Conservation (phyloP, 2,888 invertebrate genomes). For the Ischnura elegans region DNA sequence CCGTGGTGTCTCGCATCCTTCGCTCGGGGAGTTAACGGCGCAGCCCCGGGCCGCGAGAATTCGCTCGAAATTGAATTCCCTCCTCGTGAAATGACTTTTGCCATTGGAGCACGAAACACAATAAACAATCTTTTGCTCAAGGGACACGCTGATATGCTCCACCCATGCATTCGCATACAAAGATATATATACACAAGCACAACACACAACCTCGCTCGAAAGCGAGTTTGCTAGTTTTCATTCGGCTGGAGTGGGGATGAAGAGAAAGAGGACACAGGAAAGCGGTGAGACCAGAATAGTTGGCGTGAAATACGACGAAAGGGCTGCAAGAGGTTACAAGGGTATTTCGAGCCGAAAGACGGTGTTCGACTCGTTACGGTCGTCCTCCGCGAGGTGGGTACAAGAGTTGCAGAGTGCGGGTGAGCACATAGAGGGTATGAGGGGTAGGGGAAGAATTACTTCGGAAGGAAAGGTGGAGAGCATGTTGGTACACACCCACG, state of each 20-base stretch:
- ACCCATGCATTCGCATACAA: background rate
- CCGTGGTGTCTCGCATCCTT: background rate
- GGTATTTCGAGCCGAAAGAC: slow-evolving; percentile 8
- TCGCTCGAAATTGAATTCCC: background rate
- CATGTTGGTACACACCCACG: too few species aligned
- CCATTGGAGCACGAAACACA: background rate
- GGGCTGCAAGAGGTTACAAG: background rate
- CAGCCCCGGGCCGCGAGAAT: background rate
- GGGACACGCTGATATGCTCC: background rate
- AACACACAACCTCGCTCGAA: background rate
- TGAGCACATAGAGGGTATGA: background rate
- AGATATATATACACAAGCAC: too few species aligned
- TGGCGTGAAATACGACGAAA: background rate
- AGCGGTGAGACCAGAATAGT: background rate
- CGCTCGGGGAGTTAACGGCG: background rate
- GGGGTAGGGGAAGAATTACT: background rate
- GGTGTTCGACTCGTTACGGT: background rate
- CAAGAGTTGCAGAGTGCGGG: background rate
- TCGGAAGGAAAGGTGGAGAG: too few species aligned
- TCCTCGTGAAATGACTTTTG: background rate
- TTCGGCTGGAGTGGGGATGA: background rate
- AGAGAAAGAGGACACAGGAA: background rate
- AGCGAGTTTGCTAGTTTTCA: background rate
- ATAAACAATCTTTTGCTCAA: background rate
- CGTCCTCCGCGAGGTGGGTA: background rate